Conservation (phyloP, 92 coral and sea anemone genomes). For the Porites cylindrica region DNA sequence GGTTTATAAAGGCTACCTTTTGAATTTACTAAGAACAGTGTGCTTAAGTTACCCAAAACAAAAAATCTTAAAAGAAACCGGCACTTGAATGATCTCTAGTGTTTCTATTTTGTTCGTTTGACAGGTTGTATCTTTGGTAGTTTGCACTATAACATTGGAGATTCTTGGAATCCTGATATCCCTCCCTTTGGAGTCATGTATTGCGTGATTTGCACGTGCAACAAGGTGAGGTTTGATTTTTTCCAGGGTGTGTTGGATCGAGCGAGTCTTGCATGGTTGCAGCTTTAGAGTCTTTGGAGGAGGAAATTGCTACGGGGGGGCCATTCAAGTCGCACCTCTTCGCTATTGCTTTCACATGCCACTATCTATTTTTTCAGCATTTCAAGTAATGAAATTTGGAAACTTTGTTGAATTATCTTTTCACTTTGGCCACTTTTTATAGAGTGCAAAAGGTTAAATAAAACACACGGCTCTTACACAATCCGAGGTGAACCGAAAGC, state of each 20-base stretch:
- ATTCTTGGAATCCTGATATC: constrained; percentile 79
- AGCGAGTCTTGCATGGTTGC: background rate
- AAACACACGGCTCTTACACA: no score
- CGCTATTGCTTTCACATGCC: background rate
- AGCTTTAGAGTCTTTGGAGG: background rate
- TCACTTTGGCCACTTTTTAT: no score
- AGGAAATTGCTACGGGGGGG: background rate
- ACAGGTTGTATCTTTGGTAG: constrained; percentile 80
- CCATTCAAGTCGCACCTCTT: background rate
- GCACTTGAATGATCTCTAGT: background rate
- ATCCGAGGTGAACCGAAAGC: no score
- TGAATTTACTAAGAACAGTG: no score
- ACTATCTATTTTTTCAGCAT: background rate
- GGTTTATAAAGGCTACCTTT: background rate
- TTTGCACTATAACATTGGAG: constrained; percentile 69
- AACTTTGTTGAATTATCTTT: no score
- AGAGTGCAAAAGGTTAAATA: no score
- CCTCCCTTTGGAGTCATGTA: constrained; percentile 78
- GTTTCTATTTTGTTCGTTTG: background rate
- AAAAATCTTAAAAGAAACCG: background rate
- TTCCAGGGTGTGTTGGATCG: background rate
- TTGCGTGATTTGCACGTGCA: constrained; percentile 83
- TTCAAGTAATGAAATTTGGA: background rate
- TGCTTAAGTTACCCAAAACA: background rate
- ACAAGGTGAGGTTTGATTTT: constrained; percentile 55